Evolutionary conservation across 2,113 vertebrate genomes (phyloP), one percentile per base, ranked within the genome.

Genomic region (Cynoglossus semilaevis): DNA sequence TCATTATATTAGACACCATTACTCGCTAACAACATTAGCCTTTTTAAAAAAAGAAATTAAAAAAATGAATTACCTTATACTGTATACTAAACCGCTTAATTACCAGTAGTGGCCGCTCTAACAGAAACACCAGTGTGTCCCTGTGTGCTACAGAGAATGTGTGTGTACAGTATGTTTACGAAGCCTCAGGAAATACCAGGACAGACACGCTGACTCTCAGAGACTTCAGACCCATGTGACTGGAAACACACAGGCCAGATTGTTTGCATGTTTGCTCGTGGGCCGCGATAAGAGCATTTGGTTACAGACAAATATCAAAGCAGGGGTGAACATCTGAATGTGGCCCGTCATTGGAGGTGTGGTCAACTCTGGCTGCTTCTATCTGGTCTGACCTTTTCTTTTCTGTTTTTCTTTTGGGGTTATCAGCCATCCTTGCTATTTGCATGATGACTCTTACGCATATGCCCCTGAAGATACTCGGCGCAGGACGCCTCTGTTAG

Each of bases 101-200:
- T 40, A 7, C 22, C 6, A 29, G 3, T 29, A 29, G 3, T 29
- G 37, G 12, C 9, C 9, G 8, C 37, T 13, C 12, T 13, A 70
- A 48, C 49, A 41, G 43, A 58, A 34, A 3, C 42, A 43, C 16
- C 46, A 53, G 65, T 48, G 67, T 66, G 57, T 67, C 18, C 45
- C 7, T 47, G 40, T 38, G 15, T 63, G 40, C 55, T 22, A 7
- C 11, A 37, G 53, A 34, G 67, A 49, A 60, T 8, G 58, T 37
- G 58, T 59, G 29, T 40, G 51, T 65, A 40, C n/a, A 40, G 52
- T 62, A 34, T 83, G 88, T 92, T 91, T 91, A 88, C 67, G 60
- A 87, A 90, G 82, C 81, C 82, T 89, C 90, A 88, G 89, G 90
- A 94, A 93, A 93, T 92, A 87, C 92, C 90, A 89, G 42, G 74